Base-by-base conservation (phyloP, 2,888 invertebrate species). In the Galerucella calmariensis region DNA sequence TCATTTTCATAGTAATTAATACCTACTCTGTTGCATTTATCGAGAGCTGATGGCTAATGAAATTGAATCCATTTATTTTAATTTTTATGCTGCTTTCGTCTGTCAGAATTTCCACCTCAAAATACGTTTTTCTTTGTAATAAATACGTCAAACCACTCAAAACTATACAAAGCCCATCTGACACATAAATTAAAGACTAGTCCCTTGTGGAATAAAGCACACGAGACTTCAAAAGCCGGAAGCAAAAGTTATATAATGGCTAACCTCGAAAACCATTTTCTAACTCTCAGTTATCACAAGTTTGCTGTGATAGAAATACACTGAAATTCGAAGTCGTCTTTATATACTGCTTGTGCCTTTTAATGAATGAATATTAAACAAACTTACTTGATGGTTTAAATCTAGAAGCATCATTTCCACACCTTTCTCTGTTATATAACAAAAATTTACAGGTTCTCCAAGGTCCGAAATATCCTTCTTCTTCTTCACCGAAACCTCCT, bases 401-500 rank as follows among this genome's bases (percentile, higher is more conserved):
- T 87, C 94, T 92, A 79, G 95, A 93, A 77, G 92, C 92, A 81
- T 91, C 90, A 63, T 84, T 82, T 77, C 95, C 95, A 84, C 96
- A 96, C 89, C 94, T 92, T 87, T 95, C 95, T 81, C 95, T 90
- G 87, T 94, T 93, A 89, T 95, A 95, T 12, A 93, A 89, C 81
- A 95, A 88, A 84, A 92, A 90, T 88, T 95, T 95, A 91, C 96
- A 96, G 75, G 94, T 92, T 83, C 92, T 92, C 93, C 96, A 96
- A 84, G 95, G 95, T 77, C 96, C 95, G 85, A 95, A 96, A 88
- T 96, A 95, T 63, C 96, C 96, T 80, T 90, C 91, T 86, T 90
- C 91, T 86, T 95, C 95, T 82, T 90, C 92, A 83, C 91, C 92
- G 81, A 87, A 87, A 41, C 91, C 91, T 84, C 90, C 94, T 94